Evolutionary conservation across 2,113 vertebrate species (phyloP), one percentile per base, ranked within the genome.

Genomic region (Grammomys surdaster): DNA sequence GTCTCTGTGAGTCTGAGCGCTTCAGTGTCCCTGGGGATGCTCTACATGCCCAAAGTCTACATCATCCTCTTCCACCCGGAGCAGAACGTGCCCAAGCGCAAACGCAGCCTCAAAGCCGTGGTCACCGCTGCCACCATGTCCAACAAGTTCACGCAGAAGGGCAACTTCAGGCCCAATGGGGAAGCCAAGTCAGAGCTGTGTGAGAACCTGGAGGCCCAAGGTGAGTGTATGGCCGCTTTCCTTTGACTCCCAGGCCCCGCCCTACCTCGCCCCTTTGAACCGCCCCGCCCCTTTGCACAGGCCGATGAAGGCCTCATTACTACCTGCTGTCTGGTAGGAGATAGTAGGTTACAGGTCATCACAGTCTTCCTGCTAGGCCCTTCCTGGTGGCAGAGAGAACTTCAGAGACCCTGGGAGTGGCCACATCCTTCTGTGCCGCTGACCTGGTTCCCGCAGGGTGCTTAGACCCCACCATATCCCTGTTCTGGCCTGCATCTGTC

Each of bases 41-140:
- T 99, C 98, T 99, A 99, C 98, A 99, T 99, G 99, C 99, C 99
- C 89, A 99, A 99, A 98, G 99, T 99, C 98, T 99, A 99, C 97
- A 99, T 99, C 98, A 99, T 99, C 97, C 99, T 99, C 98, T 99
- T 99, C 98, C 99, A 99, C 95, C 99, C 99, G 26, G 99, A 99
- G 98, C 99, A 99, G 98, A 99, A 99, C 56, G 99, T 99, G 90
- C 99, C 99, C 97, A 99, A 99, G 98, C 99, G 99, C 98, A 99
- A 99, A 98, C 99, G 99, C 94, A 99, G 99, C 97, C 99, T 99
- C 98, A 99, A 99, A 97, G 99, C 99, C 0, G 99, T 99, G 94
- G 99, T 99, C 98, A 99, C 99, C 0, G 99, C 99, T 0, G 99
- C 99, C 96, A 99, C 99, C 96, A 99, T 99, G 99, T 99, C 99